Conservation (phyloP, 2,888 invertebrate species). For the Chouioia cunea region DNA sequence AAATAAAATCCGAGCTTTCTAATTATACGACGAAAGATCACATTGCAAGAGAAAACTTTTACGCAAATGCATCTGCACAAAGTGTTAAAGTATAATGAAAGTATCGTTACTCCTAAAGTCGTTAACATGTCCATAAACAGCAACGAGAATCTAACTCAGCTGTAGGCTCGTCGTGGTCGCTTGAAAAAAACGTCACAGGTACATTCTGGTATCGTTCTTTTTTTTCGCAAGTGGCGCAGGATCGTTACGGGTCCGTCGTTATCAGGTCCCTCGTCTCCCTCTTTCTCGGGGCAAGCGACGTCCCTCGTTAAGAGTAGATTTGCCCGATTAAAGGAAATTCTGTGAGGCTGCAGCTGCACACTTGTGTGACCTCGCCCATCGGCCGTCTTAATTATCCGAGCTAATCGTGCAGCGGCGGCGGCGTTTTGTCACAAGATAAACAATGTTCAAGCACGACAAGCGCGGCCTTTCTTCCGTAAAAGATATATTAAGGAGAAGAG, state of each 20-base stretch:
- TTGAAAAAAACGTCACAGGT: too few relatives aligned
- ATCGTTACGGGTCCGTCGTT: constrained; percentile 3
- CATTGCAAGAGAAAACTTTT: too few relatives aligned
- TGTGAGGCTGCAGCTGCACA: not conserved
- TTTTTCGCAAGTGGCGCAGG: not conserved
- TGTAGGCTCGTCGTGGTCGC: too few relatives aligned
- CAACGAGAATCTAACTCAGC: too few relatives aligned
- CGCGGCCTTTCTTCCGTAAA: constrained; percentile 45
- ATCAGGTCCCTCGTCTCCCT: constrained; percentile 25
- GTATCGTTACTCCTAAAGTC: constrained; percentile 25
- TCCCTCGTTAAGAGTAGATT: constrained; percentile 44
- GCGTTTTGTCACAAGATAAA: constrained; percentile 49
- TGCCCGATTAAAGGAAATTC: constrained; percentile 32
- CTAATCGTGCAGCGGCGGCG: constrained; percentile 41
- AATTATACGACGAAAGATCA: not conserved
- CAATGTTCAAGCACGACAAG: constrained; percentile 43
- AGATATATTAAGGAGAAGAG: constrained; percentile 25
- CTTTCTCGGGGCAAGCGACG: constrained; percentile 18
- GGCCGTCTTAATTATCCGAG: constrained; percentile 45
- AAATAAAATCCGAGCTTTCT: too few relatives aligned
- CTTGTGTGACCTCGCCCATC: constrained; percentile 43
- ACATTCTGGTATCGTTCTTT: too few relatives aligned
- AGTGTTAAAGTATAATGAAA: constrained; percentile 17
- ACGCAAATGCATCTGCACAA: too few relatives aligned
- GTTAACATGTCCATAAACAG: constrained; percentile 7